These are phyloP conservation scores for Spizaetus ornatus DNA, from an alignment of 2,113 vertebrate genomes.

Conservation along the genomic window DNA sequence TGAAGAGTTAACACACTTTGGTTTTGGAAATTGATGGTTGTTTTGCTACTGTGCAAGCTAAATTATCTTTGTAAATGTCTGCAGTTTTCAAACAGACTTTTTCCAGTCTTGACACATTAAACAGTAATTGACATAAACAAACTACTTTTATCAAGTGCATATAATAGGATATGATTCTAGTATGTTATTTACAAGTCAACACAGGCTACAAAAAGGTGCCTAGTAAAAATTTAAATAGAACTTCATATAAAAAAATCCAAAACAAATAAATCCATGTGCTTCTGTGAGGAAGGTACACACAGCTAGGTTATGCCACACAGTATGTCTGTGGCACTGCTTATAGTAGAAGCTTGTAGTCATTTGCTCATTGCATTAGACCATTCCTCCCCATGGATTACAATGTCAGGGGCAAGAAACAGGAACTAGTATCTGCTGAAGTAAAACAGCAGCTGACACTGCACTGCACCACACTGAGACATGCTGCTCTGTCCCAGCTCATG, in stretches of 20 bases:
- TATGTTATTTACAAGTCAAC: not conserved
- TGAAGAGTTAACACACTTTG: not conserved
- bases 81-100: not conserved
- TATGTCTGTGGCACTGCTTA: not conserved
- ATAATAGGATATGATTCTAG: not conserved
- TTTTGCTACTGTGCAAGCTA: not conserved
- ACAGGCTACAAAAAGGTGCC: not conserved
- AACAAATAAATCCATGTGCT: not conserved
- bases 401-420: accelerated
- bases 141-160: not conserved
- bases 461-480: not conserved
- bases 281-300: not conserved
- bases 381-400: not conserved
- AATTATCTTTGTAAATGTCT: not conserved
- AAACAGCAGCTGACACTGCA: not conserved
- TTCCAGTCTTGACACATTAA: not conserved
- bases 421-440: not conserved
- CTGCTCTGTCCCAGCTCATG: not conserved
- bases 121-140: not conserved
- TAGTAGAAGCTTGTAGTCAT: not conserved
- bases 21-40: not conserved
- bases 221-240: not conserved
- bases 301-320: not conserved
- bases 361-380: not conserved
- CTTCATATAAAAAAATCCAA: not conserved